Conservation (phyloP, 2,113 vertebrate species). For the Python bivittatus region DNA sequence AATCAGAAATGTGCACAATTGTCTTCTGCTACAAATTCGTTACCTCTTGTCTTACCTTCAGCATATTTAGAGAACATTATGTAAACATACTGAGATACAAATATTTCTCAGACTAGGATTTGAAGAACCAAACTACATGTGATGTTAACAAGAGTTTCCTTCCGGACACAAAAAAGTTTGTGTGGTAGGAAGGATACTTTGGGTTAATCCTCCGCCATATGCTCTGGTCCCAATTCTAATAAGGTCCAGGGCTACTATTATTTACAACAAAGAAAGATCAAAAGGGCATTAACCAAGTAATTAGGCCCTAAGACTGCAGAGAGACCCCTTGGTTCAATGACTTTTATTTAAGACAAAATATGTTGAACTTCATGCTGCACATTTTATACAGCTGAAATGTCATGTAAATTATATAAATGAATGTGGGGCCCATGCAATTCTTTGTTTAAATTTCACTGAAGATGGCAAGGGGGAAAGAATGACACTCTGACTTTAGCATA, state of each 20-base stretch:
- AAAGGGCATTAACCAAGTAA: background rate
- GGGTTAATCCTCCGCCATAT: background rate
- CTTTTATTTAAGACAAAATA: background rate
- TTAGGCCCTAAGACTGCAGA: background rate
- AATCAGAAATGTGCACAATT: background rate
- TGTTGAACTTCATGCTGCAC: background rate
- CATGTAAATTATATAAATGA: background rate
- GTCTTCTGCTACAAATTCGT: background rate
- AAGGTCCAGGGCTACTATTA: background rate
- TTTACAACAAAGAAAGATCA: background rate
- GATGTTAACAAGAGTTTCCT: background rate
- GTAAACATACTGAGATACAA: background rate
- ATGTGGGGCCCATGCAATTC: background rate
- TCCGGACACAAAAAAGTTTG: background rate
- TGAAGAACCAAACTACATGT: background rate
- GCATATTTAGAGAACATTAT: background rate
- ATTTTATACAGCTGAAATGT: background rate
- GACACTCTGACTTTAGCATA: background rate
- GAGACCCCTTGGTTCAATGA: background rate
- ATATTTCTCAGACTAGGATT: background rate
- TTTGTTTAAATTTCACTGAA: background rate
- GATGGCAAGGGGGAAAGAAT: background rate
- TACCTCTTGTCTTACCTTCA: background rate
- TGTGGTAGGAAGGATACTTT: background rate
- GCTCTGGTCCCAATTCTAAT: background rate